A percentile compares a stretch with the other conserved stretches of the same genome.
Evolutionary conservation across 2,888 invertebrate species (phyloP).

Genomic region (Pemphredon lugubris): DNA sequence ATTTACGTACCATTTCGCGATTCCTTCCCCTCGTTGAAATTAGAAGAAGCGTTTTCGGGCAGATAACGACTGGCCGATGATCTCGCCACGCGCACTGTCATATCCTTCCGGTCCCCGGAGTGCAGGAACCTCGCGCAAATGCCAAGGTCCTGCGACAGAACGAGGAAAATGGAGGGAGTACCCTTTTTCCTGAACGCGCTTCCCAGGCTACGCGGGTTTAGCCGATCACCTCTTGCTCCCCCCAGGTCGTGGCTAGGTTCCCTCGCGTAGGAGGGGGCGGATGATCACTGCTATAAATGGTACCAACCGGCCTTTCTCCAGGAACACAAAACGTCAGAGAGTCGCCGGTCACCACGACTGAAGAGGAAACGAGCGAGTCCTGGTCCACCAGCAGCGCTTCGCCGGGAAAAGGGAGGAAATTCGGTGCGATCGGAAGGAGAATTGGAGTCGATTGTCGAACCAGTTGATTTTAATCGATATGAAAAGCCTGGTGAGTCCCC

Average conservation of each 20-base stretch:
- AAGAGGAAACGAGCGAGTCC: conserved; percentile 67
- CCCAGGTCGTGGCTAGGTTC: conserved; percentile 47
- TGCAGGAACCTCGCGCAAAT: conserved; percentile 62
- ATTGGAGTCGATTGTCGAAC: too few relatives aligned
- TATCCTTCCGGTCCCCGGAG: conserved; percentile 46
- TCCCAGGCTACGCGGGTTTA: too few relatives aligned
- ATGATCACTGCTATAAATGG: conserved; percentile 75
- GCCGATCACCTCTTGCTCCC: conserved; percentile 64
- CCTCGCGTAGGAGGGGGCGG: conserved; percentile 67
- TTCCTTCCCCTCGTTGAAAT: too few relatives aligned
- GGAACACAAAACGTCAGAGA: conserved; percentile 75
- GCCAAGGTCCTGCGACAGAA: conserved; percentile 64
- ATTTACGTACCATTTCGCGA: too few relatives aligned
- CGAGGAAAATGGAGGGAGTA: conserved; percentile 36
- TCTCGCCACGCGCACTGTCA: background rate
- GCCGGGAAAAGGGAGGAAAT: conserved; percentile 6
- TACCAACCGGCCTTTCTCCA: conserved; percentile 76
- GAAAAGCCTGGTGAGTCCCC: conserved; percentile 76
- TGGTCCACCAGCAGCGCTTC: conserved; percentile 72
- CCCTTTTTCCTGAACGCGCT: conserved; percentile 46
- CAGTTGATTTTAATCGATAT: too few relatives aligned
- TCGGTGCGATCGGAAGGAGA: too few relatives aligned
- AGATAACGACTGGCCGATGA: too few relatives aligned
- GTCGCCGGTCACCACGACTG: conserved; percentile 51
- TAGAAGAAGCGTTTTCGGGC: too few relatives aligned